These are phyloP conservation scores for Cotesia typhae DNA, from an alignment of 1,140 invertebrate species.

Conservation along the genomic window DNA sequence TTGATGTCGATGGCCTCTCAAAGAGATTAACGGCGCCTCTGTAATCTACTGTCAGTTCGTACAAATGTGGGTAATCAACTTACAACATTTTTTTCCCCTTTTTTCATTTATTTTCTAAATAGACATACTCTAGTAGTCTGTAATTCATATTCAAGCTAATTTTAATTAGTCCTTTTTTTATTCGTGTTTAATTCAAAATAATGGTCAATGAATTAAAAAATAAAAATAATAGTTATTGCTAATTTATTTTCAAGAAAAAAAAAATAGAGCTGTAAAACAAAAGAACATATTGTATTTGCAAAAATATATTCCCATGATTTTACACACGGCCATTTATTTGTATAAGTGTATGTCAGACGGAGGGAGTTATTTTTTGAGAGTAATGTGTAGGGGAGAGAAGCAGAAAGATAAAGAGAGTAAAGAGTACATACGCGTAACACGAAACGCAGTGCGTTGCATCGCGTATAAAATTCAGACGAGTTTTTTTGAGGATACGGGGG, in stretches of 20 bases:
- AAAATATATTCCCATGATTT: slow-evolving; percentile 19
- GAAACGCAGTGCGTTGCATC: slow-evolving; percentile 37
- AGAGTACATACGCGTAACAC: slow-evolving; percentile 32
- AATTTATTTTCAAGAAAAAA: background rate
- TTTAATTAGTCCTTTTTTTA: slow-evolving; percentile 3
- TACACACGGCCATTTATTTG: background rate
- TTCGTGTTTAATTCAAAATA: background rate
- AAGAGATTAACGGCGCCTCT: slow-evolving; percentile 22
- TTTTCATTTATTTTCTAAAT: slow-evolving; percentile 20
- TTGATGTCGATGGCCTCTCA: slow-evolving; percentile 21
- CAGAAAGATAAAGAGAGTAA: slow-evolving; percentile 20
- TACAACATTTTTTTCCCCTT: background rate
- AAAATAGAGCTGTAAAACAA: background rate
- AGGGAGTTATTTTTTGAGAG: slow-evolving; percentile 7
- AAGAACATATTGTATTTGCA: background rate
- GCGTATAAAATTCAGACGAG: slow-evolving; percentile 39
- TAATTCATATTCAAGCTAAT: slow-evolving; percentile 9
- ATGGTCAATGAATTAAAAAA: no score
- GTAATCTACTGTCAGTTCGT: slow-evolving; percentile 1
- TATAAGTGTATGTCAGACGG: slow-evolving; percentile 19
- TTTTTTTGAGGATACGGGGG: slow-evolving; percentile 38
- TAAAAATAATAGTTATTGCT: no score
- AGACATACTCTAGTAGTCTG: background rate
- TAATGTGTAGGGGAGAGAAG: slow-evolving; percentile 16
- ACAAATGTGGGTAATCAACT: slow-evolving; percentile 24